Evolutionary conservation across 1,140 invertebrate species (phyloP).

Genomic region (Proales similis): DNA sequence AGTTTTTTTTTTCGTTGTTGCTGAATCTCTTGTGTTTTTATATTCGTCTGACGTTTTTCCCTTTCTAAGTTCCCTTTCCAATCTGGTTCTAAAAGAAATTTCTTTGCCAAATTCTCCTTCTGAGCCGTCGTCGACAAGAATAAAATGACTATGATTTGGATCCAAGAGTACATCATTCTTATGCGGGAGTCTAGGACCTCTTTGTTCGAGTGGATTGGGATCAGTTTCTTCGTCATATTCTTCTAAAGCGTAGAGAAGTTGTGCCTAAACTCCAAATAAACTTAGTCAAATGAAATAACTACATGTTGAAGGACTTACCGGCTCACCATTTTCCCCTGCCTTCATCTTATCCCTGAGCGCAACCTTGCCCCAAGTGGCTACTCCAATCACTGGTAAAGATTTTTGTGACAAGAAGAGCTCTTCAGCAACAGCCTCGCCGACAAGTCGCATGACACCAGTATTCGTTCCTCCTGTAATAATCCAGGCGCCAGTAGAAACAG

Average conservation of each 20-base stretch:
- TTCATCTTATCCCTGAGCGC: no score
- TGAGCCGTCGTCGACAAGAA: background rate
- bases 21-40: conserved; percentile 39
- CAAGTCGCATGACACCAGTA: conserved; percentile 63
- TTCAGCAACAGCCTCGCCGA: conserved; percentile 70
- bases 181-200: no score
- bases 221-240: no score
- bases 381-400: conserved; percentile 69
- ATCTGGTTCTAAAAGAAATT: background rate
- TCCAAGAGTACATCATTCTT: no score
- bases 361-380: no score
- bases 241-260: no score
- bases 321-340: no score
- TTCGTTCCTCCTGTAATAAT: conserved; percentile 91
- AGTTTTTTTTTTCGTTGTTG: background rate
- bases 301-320: no score
- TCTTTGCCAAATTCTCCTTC: conserved; percentile 3
- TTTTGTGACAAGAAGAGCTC: no score
- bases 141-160: background rate
- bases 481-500: conserved; percentile 93
- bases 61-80: background rate
- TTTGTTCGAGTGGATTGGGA: no score
- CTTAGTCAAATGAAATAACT: no score
- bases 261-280: no score
- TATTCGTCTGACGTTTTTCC: conserved; percentile 41